Evolutionary conservation across 1,140 invertebrate species (phyloP).

Genomic region (Lepidotrigona ventralis): DNA sequence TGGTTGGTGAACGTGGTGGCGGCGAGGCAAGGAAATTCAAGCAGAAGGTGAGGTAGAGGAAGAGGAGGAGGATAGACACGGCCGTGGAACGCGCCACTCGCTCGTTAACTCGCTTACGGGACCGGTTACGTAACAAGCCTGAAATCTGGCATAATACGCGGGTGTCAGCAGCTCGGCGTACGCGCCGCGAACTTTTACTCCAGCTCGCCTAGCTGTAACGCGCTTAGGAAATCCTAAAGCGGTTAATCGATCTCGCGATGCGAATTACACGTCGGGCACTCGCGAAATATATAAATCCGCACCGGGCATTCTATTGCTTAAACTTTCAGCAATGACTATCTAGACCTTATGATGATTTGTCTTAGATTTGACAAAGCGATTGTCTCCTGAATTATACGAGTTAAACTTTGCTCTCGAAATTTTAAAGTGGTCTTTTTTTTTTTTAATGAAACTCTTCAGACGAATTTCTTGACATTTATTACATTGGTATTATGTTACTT

Average conservation of each 20-base stretch:
- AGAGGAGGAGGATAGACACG: background rate
- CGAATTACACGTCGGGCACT: background rate
- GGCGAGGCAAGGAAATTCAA: background rate
- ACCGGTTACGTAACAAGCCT: conserved; percentile 49
- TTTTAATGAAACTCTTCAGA: no score
- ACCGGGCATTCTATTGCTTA: background rate
- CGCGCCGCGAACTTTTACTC: conserved; percentile 31
- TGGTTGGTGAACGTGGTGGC: background rate
- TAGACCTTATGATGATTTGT: no score
- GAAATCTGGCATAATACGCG: conserved; percentile 48
- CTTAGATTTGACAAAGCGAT: no score
- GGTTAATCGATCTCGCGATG: background rate
- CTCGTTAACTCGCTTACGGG: conserved; percentile 50
- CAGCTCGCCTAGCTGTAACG: background rate
- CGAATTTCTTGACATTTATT: no score
- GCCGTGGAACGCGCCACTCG: conserved; percentile 42
- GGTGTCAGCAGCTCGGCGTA: conserved; percentile 26
- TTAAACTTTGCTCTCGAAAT: no score
- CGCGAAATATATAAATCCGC: background rate
- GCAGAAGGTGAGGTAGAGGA: background rate
- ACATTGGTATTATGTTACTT: no score
- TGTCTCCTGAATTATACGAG: no score
- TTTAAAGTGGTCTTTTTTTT: no score
- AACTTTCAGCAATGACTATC: no score
- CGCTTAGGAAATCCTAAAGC: conserved; percentile 22